Percentiles rank a stretch among this genome's conserved stretches.
These are phyloP conservation scores for Riparia riparia DNA, from an alignment of 2,113 vertebrate genomes.

Conservation along the genomic window DNA sequence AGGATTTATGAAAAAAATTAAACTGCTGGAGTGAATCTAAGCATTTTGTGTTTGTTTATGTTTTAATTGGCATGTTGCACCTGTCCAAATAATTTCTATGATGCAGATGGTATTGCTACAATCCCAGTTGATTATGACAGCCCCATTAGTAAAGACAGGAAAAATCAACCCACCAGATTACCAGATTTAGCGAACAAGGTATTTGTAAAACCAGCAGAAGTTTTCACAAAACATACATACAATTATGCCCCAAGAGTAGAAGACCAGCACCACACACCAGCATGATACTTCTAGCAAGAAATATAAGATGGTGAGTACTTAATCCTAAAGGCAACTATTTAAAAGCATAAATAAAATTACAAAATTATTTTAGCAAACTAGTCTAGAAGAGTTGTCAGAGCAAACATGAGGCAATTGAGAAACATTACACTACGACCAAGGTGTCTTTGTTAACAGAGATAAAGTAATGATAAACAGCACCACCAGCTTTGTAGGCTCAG, in stretches of 20 bases:
- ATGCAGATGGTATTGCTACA: neutral
- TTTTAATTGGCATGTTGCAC: neutral
- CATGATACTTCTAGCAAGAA: neutral
- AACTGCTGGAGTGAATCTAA: neutral
- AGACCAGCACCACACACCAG: neutral
- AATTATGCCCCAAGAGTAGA: neutral
- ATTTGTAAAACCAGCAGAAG: neutral
- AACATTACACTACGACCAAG: neutral
- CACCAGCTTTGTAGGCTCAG: neutral
- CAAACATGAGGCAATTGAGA: neutral
- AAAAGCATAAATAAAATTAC: neutral
- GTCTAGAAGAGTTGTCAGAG: neutral
- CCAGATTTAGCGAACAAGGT: neutral
- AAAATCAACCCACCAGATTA: neutral
- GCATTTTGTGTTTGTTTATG: slow-evolving; percentile 11
- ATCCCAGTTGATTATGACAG: neutral
- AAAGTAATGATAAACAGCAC: neutral
- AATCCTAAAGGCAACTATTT: neutral
- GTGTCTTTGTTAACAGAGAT: neutral
- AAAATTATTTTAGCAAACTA: neutral
- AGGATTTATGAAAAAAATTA: neutral
- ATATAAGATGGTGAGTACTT: neutral
- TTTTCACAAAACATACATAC: neutral
- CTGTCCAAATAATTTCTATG: neutral
- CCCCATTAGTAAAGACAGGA: neutral